A percentile compares a stretch with the other conserved stretches of the same genome.
Evolutionary conservation across 1,140 invertebrate genomes (phyloP).

Genomic region (Dufourea novaeangliae): DNA sequence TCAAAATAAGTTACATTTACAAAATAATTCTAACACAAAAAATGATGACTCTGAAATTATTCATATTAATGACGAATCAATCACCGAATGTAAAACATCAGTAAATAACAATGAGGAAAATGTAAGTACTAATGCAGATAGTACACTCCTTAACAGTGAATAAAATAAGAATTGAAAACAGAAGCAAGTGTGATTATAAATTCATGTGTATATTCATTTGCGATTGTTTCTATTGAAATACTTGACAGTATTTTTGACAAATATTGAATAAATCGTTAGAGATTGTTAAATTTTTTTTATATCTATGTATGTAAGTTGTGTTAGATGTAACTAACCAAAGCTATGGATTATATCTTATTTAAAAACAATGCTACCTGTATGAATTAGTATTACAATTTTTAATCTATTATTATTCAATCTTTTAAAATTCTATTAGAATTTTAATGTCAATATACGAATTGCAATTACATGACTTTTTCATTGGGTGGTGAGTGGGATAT

Average conservation of each 20-base stretch:
- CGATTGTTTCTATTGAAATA: neutral
- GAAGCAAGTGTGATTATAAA: neutral
- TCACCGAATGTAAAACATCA: neutral
- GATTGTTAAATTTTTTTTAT: neutral
- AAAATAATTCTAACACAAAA: conserved; percentile 43
- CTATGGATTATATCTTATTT: too few relatives aligned
- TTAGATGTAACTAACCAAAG: too few relatives aligned
- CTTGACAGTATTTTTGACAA: neutral
- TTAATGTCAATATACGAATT: too few relatives aligned
- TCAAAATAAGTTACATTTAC: conserved; percentile 22
- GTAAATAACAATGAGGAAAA: neutral
- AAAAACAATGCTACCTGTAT: too few relatives aligned
- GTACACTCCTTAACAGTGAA: neutral
- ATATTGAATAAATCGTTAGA: neutral
- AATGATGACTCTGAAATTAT: conserved; percentile 39
- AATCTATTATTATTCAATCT: too few relatives aligned
- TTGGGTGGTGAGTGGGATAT: too few relatives aligned
- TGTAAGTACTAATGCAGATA: neutral
- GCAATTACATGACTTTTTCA: too few relatives aligned
- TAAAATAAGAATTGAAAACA: neutral
- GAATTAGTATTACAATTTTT: too few relatives aligned
- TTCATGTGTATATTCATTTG: neutral
- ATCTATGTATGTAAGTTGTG: neutral
- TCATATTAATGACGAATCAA: neutral
- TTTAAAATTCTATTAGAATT: too few relatives aligned